Conservation (phyloP, 2,113 vertebrate genomes). For the Elanoides forficatus region DNA sequence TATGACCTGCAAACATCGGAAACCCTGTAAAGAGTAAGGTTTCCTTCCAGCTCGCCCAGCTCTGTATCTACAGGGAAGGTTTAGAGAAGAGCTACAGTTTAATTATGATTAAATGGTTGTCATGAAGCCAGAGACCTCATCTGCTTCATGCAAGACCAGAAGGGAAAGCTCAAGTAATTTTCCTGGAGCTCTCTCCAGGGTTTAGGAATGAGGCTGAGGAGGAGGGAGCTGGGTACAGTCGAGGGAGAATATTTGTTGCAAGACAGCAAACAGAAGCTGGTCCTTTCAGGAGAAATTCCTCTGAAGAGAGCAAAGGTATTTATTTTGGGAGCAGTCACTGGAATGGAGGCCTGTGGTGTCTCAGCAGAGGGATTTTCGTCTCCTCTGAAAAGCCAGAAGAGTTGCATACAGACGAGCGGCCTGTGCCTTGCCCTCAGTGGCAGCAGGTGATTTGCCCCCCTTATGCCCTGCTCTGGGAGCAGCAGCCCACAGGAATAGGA, state of each 20-base stretch:
- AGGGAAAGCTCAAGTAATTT: background rate
- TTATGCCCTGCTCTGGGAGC: background rate
- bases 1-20: background rate
- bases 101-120: background rate
- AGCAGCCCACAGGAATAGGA: background rate
- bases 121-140: background rate
- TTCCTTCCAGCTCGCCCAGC: background rate
- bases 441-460: background rate
- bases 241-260: background rate
- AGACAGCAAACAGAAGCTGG: background rate
- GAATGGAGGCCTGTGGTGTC: background rate
- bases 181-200: background rate
- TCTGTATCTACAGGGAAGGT: background rate
- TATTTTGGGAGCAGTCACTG: background rate
- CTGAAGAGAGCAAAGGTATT: background rate
- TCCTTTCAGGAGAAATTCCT: background rate
- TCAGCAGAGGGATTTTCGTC: background rate
- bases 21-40: background rate
- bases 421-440: rapidly evolving
- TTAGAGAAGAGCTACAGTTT: background rate
- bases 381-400: background rate
- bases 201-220: background rate
- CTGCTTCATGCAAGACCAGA: background rate
- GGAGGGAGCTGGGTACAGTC: background rate
- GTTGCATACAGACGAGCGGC: background rate